phyloP scores from a whole-genome alignment of 2,888 invertebrate genomes.

The Pollenia amentaria region DNA sequence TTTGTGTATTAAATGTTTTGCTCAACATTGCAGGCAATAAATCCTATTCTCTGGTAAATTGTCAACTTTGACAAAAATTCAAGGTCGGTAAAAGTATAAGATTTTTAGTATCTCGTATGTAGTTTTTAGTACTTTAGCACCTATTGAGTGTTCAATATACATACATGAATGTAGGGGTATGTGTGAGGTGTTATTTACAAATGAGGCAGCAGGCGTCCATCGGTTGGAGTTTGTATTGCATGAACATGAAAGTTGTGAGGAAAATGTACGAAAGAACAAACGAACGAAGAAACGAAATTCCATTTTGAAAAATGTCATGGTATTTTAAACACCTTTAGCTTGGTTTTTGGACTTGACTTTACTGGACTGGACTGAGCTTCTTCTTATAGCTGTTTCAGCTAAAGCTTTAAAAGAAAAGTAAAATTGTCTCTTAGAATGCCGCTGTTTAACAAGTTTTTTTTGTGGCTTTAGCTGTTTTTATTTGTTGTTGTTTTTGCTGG shows the following conservation, averaged over 20 bases:
- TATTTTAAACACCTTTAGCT: constrained; percentile 73
- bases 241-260: constrained; percentile 50
- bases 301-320: constrained; percentile 73
- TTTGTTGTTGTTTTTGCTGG: constrained; percentile 46
- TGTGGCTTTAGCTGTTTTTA: neutral
- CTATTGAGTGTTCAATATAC: constrained; percentile 13
- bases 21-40: constrained; percentile 72
- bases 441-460: constrained; percentile 59
- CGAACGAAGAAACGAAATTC: constrained; percentile 57
- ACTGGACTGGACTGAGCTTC: constrained; percentile 31
- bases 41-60: constrained; percentile 75
- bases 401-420: constrained; percentile 55
- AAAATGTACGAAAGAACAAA: constrained; percentile 7
- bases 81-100: constrained; percentile 73
- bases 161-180: neutral
- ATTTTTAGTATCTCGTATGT: constrained; percentile 41
- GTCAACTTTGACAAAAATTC: constrained; percentile 77
- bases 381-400: constrained; percentile 27
- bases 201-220: constrained; percentile 65
- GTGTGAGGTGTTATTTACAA: constrained; percentile 54
- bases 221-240: constrained; percentile 41
- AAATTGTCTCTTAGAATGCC: constrained; percentile 65
- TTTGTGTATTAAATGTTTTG: constrained; percentile 52
- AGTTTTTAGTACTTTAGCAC: constrained; percentile 66
- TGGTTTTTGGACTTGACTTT: constrained; percentile 58